A percentile compares a stretch with the other conserved stretches of the same genome.
phyloP scores from a whole-genome alignment of 2,888 invertebrate genomes.

The Pachymerium ferrugineum region DNA sequence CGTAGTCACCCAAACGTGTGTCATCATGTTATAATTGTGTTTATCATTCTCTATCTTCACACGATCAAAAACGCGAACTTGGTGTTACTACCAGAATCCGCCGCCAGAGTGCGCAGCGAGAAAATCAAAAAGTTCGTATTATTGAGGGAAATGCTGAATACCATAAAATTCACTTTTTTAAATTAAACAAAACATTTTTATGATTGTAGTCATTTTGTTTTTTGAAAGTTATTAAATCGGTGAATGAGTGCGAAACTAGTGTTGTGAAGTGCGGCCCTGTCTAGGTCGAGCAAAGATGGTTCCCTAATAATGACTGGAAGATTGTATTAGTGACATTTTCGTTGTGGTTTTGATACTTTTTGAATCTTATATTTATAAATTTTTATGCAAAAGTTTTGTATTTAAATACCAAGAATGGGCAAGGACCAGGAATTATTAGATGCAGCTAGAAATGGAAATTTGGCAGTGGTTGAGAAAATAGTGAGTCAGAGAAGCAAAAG shows the following conservation, averaged over 20 bases:
- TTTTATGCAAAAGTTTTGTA: neutral
- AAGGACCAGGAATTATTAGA: conserved; percentile 95
- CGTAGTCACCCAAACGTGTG: neutral
- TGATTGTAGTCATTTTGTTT: too few species aligned
- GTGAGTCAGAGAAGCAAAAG: conserved; percentile 80
- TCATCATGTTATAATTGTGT: neutral
- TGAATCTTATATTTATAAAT: neutral
- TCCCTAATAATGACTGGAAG: neutral
- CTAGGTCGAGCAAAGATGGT: neutral
- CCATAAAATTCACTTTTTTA: too few species aligned
- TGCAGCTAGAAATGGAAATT: conserved; percentile 88
- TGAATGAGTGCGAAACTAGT: neutral
- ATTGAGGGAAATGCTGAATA: too few species aligned
- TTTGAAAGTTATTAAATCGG: neutral
- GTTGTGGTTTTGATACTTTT: neutral
- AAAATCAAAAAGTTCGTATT: neutral
- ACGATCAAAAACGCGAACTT: too few species aligned
- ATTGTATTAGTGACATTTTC: neutral
- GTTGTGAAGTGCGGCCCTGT: neutral
- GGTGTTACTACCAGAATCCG: neutral
- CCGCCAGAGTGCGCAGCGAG: neutral
- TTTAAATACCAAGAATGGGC: conserved; percentile 62
- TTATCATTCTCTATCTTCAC: neutral
- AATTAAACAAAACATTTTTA: too few species aligned
- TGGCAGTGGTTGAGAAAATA: conserved; percentile 81